Evolutionary conservation across 1,140 invertebrate genomes (phyloP).

Genomic region (Dreissena polymorpha): DNA sequence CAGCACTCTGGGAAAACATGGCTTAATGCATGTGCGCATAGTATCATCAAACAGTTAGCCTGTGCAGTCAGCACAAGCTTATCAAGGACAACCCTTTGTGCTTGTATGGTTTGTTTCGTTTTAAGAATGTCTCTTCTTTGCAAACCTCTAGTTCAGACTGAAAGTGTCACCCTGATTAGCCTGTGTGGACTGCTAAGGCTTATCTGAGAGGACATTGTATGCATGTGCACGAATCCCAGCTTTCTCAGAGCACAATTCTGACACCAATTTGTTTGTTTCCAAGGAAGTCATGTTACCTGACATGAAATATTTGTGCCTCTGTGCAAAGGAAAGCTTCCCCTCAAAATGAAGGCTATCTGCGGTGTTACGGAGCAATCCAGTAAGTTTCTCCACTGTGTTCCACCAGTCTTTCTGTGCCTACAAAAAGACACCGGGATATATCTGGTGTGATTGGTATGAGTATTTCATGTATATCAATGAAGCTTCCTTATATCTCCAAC

Average conservation of each 20-base stretch:
- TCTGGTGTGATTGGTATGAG: no score
- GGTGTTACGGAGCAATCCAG: conserved; percentile 94
- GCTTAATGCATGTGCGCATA: not conserved
- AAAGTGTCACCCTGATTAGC: not conserved
- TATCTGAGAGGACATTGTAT: not conserved
- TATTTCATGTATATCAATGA: no score
- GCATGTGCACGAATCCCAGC: not conserved
- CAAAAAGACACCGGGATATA: not conserved
- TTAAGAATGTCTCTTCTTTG: not conserved
- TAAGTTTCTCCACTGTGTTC: conserved; percentile 86
- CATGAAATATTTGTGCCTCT: conserved; percentile 42
- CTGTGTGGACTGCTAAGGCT: not conserved
- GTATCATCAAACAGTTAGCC: not conserved
- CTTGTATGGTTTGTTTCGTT: no score
- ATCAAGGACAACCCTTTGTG: not conserved
- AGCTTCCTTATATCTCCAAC: not conserved
- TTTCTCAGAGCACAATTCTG: not conserved
- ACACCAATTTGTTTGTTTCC: not conserved
- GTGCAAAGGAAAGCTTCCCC: conserved; percentile 17
- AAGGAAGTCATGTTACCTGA: conserved; percentile 14
- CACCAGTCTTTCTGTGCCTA: conserved; percentile 51
- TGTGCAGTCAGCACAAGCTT: not conserved
- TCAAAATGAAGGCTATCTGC: conserved; percentile 44
- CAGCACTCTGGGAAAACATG: not conserved
- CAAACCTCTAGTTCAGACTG: not conserved